Base-by-base conservation (phyloP, 1,140 invertebrate species). In the Penaeus vannamei region DNA sequence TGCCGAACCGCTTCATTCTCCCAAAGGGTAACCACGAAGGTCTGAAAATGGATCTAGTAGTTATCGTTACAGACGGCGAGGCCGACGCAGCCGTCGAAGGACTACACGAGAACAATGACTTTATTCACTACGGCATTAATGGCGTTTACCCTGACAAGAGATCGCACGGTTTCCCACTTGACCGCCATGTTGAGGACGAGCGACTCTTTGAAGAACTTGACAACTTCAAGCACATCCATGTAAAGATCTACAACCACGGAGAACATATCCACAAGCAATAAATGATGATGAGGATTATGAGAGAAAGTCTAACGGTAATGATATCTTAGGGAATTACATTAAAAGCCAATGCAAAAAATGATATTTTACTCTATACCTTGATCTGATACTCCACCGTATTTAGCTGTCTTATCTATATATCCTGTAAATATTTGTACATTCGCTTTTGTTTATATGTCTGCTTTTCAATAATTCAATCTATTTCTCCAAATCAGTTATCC, bases 181-280 rank as follows among this genome's bases (percentile, higher is more conserved):
- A 90, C 42, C 90, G 90, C 61, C 90, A 80, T 61, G 86, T 90
- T 26, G 85, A 86, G 1, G 90, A 90, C 72, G 86, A 88, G 60
- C 85, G 90, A 20, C 66, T 90, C 83, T 88, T 90, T 53, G 79
- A 92, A 46, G 91, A 93, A 69, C 95, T 95, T 22, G 94, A 94
- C 5, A 90, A 95, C 80, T 94, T 95, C 64, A 95, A 96, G 90
- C 95, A 95, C 12, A 93, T 94, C 8, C 95, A 95, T 93, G 96
- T 94, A 32, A 90, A 90, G 53, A 29, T 90, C 32, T 87, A 42
- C 85, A n/a, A 84, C 23, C 69, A 85, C 91, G 94, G 94, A 85
- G 92, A 29, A 19, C 17, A 61, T 59, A 60, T 83, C 17, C 81
- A 26, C 26, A 20, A 26, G 17, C 12, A 83, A 19, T 53, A 61